Evolutionary conservation across 2,113 vertebrate genomes (phyloP), one percentile per base, ranked within the genome.

Genomic region (Percopsis transmontana): DNA sequence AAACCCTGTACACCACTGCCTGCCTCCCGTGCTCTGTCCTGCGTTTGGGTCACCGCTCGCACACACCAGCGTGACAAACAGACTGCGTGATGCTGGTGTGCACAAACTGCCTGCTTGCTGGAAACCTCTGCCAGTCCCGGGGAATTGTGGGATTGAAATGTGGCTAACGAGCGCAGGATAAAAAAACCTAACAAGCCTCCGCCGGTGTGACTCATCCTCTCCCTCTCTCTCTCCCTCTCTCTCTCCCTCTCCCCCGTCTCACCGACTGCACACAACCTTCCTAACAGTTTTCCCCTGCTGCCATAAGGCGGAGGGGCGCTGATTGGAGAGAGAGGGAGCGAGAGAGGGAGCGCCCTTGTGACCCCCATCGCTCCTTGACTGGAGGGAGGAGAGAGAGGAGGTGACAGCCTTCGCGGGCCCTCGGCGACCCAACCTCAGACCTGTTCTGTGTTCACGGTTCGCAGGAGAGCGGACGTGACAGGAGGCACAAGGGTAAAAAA

Each of bases 371-470:
- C 20, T 53, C 59, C 62, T 68, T 79, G 79, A 72, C 85, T 82
- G 74, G 79, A 72, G 66, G 62, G 60, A 65, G 66, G 72, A 69
- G 75, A 86, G 78, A 81, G 73, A 81, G 70, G 69, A 84, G 77
- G 79, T 84, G 88, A 87, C 86, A 89, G 74, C 58, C 71, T 67
- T 79, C 77, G 81, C 65, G 65, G 77, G 70, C 73, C 82, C 66
- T 81, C 66, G 42, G 77, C 79, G 82, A 47, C 81, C 79, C 76
- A 58, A 72, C 68, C 77, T 81, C 73, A 75, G 77, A 86, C 78
- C 76, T 65, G 63, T 61, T 53, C 64, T 81, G 75, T 79, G 84
- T 82, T 81, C 55, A 59, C n/a, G 47, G 64, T 65, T 87, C 78
- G 70, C 74, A 68, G 56, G 44, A 68, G 61, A 84, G 61, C 73